phyloP scores from a whole-genome alignment of 2,888 invertebrate species.

The Chalcosyrphus nemorum region DNA sequence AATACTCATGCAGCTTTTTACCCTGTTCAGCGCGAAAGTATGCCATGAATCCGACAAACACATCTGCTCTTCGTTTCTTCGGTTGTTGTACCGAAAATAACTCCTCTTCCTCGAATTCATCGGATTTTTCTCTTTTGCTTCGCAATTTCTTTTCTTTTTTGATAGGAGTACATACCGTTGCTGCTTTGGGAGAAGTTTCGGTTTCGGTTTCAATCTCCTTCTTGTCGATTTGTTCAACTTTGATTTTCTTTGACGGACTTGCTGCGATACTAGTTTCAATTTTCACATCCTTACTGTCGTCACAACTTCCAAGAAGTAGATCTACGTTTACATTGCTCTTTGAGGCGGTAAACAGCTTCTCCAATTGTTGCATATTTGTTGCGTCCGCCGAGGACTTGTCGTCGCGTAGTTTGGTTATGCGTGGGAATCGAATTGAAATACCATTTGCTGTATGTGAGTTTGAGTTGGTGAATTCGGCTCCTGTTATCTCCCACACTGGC shows the following conservation, averaged over 20 bases:
- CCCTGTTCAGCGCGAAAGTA: conserved; percentile 49
- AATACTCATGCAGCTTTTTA: conserved; percentile 3
- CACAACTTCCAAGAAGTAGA: conserved; percentile 77
- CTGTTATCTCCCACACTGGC: conserved; percentile 97
- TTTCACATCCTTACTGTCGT: conserved; percentile 65
- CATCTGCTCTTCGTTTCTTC: conserved; percentile 20
- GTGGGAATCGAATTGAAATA: conserved; percentile 96
- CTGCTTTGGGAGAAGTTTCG: conserved; percentile 23
- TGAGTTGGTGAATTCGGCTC: conserved; percentile 90
- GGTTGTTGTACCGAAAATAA: conserved; percentile 21
- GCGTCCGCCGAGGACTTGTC: conserved; percentile 94
- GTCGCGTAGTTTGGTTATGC: conserved; percentile 90
- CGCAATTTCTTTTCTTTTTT: conserved; percentile 19
- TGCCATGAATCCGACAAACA: conserved; percentile 63
- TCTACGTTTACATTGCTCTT: conserved; percentile 82
- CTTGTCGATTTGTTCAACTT: conserved; percentile 41
- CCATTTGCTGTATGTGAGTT: conserved; percentile 95
- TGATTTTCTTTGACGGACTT: conserved; percentile 57
- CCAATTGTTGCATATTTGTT: conserved; percentile 89
- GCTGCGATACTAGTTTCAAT: conserved; percentile 53
- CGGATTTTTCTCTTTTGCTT: conserved; percentile 51
- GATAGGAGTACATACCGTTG: neutral
- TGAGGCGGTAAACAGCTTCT: conserved; percentile 86
- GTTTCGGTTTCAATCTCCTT: conserved; percentile 19
- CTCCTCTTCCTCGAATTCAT: conserved; percentile 24